Evolutionary conservation across 23 tunicate species (phyloP).

Genomic region (Botrylloides violaceus): DNA sequence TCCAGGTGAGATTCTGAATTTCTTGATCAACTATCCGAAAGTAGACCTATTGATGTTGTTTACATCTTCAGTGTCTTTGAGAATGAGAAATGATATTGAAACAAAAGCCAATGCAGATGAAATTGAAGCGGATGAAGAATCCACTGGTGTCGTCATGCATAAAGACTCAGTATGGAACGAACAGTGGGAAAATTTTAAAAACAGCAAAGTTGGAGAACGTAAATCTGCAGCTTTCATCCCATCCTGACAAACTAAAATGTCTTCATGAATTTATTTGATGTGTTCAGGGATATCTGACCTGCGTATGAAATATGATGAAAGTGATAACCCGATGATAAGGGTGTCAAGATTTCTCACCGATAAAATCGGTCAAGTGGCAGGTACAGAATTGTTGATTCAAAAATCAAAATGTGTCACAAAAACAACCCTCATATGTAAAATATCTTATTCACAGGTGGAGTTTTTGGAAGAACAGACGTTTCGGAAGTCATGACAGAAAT

Average conservation of each 20-base stretch:
- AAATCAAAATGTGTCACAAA: not conserved
- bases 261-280: not conserved
- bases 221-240: too few species aligned
- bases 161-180: slow-evolving; percentile 92
- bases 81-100: slow-evolving; percentile 13
- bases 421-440: not conserved
- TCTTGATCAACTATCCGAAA: too few species aligned
- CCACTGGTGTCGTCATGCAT: slow-evolving; percentile 83
- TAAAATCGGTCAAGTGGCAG: slow-evolving; percentile 64
- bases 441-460: slow-evolving; percentile 40
- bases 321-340: slow-evolving; percentile 73
- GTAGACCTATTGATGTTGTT: too few species aligned
- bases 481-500: slow-evolving; percentile 88
- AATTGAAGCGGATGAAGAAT: slow-evolving; percentile 63
- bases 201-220: slow-evolving; percentile 86
- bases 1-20: slow-evolving; percentile 38
- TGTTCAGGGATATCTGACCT: slow-evolving; percentile 71
- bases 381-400: slow-evolving; percentile 16
- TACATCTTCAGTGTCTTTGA: not conserved
- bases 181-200: slow-evolving; percentile 90
- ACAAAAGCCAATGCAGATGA: slow-evolving; percentile 24
- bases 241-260: too few species aligned
- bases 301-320: slow-evolving; percentile 85
- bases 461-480: slow-evolving; percentile 82
- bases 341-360: slow-evolving; percentile 68